Conservation (phyloP, 2,888 invertebrate genomes). For the Marronus borbonicus region DNA sequence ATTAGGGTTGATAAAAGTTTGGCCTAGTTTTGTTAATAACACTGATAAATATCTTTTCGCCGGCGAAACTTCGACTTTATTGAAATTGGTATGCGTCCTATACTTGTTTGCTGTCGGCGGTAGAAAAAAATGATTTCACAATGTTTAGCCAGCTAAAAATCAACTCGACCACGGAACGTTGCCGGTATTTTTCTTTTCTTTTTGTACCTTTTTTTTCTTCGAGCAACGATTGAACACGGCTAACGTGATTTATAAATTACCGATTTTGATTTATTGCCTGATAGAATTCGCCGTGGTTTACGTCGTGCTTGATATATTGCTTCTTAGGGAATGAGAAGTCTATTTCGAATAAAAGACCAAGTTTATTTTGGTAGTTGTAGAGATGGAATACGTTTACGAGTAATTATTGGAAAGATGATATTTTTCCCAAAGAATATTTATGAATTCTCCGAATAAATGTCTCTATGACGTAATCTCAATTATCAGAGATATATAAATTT, state of each 20-base stretch:
- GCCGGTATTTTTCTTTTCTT: slow-evolving; percentile 4
- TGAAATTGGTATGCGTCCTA: slow-evolving; percentile 2
- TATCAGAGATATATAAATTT: too few relatives aligned
- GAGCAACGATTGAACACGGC: neutral
- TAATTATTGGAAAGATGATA: too few relatives aligned
- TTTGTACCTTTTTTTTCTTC: neutral
- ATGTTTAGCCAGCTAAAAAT: neutral
- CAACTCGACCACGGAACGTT: slow-evolving; percentile 9
- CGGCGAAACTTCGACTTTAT: slow-evolving; percentile 2
- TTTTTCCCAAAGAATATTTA: too few relatives aligned
- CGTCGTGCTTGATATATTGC: slow-evolving; percentile 6
- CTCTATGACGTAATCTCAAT: too few relatives aligned
- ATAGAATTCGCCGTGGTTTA: slow-evolving; percentile 11
- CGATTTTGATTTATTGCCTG: slow-evolving; percentile 11
- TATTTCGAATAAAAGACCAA: neutral
- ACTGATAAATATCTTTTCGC: slow-evolving; percentile 5
- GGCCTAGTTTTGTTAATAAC: neutral
- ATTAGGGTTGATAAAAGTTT: neutral
- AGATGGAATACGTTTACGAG: too few relatives aligned
- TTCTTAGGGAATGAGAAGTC: neutral
- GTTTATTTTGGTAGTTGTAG: neutral
- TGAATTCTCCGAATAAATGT: too few relatives aligned
- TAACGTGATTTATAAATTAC: slow-evolving; percentile 19
- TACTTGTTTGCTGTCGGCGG: neutral
- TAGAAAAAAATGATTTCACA: neutral